Evolutionary conservation across 2,113 vertebrate species (phyloP).

Genomic region (Pituophis catenifer): DNA sequence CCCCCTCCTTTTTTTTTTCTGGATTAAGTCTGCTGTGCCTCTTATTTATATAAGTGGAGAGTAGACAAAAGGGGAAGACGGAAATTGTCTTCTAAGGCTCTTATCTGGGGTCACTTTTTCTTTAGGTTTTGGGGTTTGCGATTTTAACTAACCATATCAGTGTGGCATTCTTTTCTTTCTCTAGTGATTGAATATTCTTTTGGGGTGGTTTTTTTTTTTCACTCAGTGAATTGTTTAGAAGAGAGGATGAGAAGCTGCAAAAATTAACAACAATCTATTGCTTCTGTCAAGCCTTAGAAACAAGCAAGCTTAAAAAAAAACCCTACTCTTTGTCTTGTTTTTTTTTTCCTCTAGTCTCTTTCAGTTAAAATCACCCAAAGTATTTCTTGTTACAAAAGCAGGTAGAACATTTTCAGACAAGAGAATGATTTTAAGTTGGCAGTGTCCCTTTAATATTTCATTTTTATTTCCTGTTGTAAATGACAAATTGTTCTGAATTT

Average conservation of each 20-base stretch:
- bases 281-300: not conserved
- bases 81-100: not conserved
- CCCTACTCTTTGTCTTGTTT: accelerated
- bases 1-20: not conserved
- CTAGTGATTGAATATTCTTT: not conserved
- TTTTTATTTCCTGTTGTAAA: slow-evolving; percentile 63
- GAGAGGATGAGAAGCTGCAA: not conserved
- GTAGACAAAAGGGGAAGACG: not conserved
- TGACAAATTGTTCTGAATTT: slow-evolving; percentile 62
- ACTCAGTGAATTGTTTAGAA: not conserved
- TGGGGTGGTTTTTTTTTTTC: not conserved
- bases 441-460: slow-evolving; percentile 56
- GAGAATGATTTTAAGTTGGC: slow-evolving; percentile 42
- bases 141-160: not conserved
- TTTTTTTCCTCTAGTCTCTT: not conserved
- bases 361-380: not conserved
- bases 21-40: not conserved
- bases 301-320: not conserved
- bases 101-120: not conserved
- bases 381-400: slow-evolving; percentile 24
- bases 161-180: not conserved
- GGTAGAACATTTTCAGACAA: slow-evolving; percentile 42
- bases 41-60: not conserved
- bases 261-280: not conserved
- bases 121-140: not conserved